phyloP scores from a whole-genome alignment of 2,113 vertebrate genomes.

The Taxidea taxus region DNA sequence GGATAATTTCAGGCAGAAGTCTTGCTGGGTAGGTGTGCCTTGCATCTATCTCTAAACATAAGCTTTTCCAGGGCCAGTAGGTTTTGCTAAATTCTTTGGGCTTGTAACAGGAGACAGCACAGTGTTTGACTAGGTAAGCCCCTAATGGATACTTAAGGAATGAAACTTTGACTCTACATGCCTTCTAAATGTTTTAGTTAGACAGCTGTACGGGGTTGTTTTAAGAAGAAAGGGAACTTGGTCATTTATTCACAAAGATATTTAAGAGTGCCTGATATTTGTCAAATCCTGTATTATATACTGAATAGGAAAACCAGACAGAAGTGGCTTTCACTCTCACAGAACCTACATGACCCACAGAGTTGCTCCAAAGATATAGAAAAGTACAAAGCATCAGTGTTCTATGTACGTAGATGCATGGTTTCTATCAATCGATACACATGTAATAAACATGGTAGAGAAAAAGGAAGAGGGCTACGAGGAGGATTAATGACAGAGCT shows the following conservation, averaged over 20 bases:
- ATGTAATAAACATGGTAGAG: not conserved
- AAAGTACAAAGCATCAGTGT: not conserved
- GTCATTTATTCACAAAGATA: not conserved
- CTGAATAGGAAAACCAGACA: not conserved
- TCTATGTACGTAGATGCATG: not conserved
- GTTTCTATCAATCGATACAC: not conserved
- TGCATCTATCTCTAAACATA: not conserved
- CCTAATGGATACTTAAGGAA: not conserved
- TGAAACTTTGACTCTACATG: not conserved
- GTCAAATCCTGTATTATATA: not conserved
- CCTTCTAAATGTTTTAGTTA: not conserved
- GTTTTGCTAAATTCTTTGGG: not conserved
- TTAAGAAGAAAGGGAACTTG: constrained; percentile 25
- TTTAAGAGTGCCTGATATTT: not conserved
- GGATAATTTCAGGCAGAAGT: not conserved
- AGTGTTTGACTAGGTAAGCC: not conserved
- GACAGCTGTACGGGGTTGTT: not conserved
- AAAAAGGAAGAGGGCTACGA: not conserved
- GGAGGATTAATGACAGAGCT: not conserved
- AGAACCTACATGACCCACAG: not conserved
- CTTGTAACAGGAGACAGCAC: not conserved
- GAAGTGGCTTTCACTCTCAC: not conserved
- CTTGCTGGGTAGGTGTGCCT: not conserved
- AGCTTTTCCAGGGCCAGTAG: not conserved
- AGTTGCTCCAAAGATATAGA: not conserved